These are phyloP conservation scores for Eulemur rufifrons DNA, from an alignment of 2,113 vertebrate species.

Conservation along the genomic window DNA sequence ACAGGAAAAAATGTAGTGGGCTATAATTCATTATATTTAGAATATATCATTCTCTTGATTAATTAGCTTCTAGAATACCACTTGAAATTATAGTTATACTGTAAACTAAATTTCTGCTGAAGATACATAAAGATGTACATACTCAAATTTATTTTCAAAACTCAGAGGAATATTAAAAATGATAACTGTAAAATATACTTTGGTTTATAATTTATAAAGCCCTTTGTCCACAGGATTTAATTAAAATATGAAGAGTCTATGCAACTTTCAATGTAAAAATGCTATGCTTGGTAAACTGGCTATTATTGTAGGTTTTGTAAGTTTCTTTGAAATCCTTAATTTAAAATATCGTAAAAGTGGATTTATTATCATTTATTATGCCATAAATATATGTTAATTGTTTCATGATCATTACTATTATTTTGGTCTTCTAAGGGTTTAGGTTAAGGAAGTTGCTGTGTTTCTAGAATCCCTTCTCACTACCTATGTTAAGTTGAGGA, in stretches of 20 bases:
- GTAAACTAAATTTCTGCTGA: neutral
- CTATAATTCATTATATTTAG: neutral
- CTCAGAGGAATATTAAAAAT: neutral
- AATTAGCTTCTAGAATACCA: neutral
- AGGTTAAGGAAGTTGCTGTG: neutral
- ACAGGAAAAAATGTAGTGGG: neutral
- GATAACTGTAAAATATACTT: neutral
- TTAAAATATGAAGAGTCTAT: neutral
- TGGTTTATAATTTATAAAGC: neutral
- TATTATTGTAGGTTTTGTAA: neutral
- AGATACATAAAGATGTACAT: neutral
- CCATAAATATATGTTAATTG: neutral
- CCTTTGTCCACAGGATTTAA: neutral
- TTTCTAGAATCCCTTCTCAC: neutral
- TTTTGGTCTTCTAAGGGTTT: neutral
- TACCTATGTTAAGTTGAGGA: neutral
- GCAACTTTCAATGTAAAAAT: neutral
- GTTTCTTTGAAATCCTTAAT: neutral
- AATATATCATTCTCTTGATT: neutral
- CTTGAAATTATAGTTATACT: neutral
- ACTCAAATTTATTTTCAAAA: neutral
- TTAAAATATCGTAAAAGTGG: neutral
- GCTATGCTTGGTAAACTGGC: neutral
- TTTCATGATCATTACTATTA: neutral
- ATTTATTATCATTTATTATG: neutral